phyloP scores from a whole-genome alignment of 2,113 vertebrate species.

The Dipodomys merriami region DNA sequence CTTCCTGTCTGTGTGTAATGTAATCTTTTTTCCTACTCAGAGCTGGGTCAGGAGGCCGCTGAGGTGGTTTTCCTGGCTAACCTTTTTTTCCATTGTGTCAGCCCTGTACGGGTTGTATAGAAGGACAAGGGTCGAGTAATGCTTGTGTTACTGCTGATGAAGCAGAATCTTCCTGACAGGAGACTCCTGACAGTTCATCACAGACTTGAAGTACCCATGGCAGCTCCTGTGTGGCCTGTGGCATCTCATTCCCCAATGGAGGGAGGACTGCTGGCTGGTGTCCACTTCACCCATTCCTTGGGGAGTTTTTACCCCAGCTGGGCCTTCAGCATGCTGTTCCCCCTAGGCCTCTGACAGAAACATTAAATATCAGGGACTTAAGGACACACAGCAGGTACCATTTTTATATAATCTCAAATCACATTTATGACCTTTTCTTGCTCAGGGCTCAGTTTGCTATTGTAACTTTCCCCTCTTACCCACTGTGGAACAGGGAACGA shows the following conservation, averaged over 20 bases:
- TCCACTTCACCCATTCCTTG: slow-evolving; percentile 21
- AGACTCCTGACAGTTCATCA: neutral
- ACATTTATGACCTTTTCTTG: slow-evolving; percentile 50
- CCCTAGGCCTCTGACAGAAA: neutral
- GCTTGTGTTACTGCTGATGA: slow-evolving; percentile 21
- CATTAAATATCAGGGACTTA: slow-evolving; percentile 17
- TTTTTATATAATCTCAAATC: slow-evolving; percentile 33
- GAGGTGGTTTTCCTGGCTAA: slow-evolving; percentile 46
- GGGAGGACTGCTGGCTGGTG: slow-evolving; percentile 40
- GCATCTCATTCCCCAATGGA: neutral
- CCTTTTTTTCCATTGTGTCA: slow-evolving; percentile 26
- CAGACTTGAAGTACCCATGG: slow-evolving; percentile 1
- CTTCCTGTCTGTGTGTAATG: slow-evolving; percentile 16
- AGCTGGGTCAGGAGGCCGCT: neutral
- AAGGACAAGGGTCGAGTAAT: neutral
- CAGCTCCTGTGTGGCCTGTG: slow-evolving; percentile 16
- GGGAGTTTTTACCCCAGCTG: slow-evolving; percentile 57
- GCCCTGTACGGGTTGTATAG: neutral
- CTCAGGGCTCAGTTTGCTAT: neutral
- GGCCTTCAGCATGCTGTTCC: neutral
- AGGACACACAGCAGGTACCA: neutral
- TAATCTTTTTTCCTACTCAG: neutral
- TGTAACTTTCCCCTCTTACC: neutral
- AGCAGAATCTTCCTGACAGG: slow-evolving; percentile 7
- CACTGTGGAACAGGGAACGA: neutral